phyloP scores from a whole-genome alignment of 2,888 invertebrate species.

The Chalcis sispes region DNA sequence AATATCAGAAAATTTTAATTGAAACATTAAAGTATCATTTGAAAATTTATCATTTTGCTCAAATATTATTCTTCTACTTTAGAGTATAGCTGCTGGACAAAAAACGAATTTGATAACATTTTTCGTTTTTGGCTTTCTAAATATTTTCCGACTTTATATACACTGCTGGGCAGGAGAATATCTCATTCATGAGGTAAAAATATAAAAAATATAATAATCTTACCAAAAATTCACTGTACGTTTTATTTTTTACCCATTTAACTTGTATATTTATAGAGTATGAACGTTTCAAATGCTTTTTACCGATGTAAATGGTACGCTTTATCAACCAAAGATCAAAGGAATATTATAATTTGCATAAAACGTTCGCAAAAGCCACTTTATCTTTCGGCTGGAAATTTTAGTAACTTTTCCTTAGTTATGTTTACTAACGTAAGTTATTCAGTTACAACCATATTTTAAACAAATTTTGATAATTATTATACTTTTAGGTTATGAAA shows the following conservation, averaged over 20 bases:
- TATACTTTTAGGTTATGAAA: slow-evolving; percentile 54
- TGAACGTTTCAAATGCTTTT: slow-evolving; percentile 43
- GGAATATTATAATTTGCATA: slow-evolving; percentile 43
- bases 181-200: slow-evolving; percentile 58
- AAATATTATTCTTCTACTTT: no score
- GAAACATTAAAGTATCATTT: neutral
- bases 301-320: slow-evolving; percentile 51
- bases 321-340: slow-evolving; percentile 44
- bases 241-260: neutral
- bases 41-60: neutral
- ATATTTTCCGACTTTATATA: slow-evolving; percentile 56
- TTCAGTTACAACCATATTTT: neutral
- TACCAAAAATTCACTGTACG: neutral
- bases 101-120: slow-evolving; percentile 57
- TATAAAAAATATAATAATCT: neutral
- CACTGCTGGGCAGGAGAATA: slow-evolving; percentile 58
- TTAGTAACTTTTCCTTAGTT: slow-evolving; percentile 47
- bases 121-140: slow-evolving; percentile 58
- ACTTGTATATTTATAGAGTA: slow-evolving; percentile 36
- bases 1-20: slow-evolving; percentile 14
- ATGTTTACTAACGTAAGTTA: slow-evolving; percentile 38
- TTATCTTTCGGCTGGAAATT: slow-evolving; percentile 53
- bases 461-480: neutral
- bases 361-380: slow-evolving; percentile 48
- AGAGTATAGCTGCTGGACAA: slow-evolving; percentile 54